Percentiles rank a stretch among this genome's conserved stretches.
Conservation (phyloP, 37 sponge, comb jelly and placozoan genomes). For the Chondrilla cf. caribensis region DNA sequence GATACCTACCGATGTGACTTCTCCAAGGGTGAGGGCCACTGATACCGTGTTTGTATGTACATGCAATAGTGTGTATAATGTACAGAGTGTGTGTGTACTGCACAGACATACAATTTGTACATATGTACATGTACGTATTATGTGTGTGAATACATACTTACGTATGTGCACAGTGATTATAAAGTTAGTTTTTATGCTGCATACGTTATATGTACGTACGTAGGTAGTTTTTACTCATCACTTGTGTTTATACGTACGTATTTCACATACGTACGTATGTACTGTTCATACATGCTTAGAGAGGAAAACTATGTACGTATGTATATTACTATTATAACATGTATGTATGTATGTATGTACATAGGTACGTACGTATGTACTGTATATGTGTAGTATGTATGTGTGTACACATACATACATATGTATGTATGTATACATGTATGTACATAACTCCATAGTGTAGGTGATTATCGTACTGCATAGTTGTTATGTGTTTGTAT, state of each 20-base stretch:
- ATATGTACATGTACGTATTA: not conserved
- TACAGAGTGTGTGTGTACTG: not conserved
- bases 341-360: not conserved
- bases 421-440: not conserved
- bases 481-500: not conserved
- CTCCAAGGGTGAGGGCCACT: slow-evolving; percentile 12
- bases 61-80: not conserved
- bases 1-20: slow-evolving; percentile 12
- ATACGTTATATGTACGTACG: too few relatives aligned
- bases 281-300: not conserved
- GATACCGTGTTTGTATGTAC: not conserved
- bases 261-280: slow-evolving; percentile 2
- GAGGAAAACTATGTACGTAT: too few relatives aligned
- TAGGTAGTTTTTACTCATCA: too few relatives aligned
- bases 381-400: not conserved
- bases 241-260: too few relatives aligned
- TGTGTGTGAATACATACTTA: not conserved
- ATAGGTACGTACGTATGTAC: not conserved
- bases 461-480: not conserved
- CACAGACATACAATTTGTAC: not conserved
- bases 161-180: not conserved
- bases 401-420: not conserved
- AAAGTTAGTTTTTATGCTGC: too few relatives aligned
- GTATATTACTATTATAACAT: not conserved
- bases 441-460: not conserved